Conservation (phyloP, 1,140 invertebrate genomes). For the Choristoneura fumiferana region DNA sequence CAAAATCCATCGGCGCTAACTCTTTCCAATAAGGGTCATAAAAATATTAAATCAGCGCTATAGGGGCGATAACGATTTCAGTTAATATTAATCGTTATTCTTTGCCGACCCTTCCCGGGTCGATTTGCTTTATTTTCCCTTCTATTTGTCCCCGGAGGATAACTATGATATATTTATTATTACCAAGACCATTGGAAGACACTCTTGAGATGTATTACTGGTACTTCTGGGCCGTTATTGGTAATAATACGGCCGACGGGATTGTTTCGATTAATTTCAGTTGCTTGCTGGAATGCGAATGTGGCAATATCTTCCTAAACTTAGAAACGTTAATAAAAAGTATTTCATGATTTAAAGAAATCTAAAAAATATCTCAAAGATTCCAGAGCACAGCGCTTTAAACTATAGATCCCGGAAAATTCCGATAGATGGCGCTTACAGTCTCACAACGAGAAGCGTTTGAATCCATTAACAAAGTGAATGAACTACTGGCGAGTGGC, state of each 20-base stretch:
- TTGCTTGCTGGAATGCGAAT: neutral
- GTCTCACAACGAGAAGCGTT: neutral
- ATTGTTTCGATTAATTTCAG: constrained; percentile 10
- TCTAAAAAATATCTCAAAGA: no score
- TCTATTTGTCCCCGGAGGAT: constrained; percentile 66
- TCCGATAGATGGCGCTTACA: constrained; percentile 3
- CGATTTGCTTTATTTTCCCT: constrained; percentile 72
- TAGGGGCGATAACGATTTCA: constrained; percentile 70
- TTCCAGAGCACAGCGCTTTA: no score
- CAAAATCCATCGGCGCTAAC: constrained; percentile 40
- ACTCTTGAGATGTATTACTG: constrained; percentile 66
- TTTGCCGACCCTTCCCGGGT: constrained; percentile 65
- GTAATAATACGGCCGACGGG: constrained; percentile 25
- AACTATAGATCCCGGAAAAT: neutral
- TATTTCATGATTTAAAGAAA: no score
- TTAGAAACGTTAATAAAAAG: no score
- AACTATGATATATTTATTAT: constrained; percentile 77
- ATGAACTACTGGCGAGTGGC: neutral
- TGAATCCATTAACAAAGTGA: neutral
- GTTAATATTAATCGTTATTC: constrained; percentile 78
- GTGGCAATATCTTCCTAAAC: neutral
- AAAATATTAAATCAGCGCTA: constrained; percentile 68
- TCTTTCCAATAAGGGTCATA: constrained; percentile 55
- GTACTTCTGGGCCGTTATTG: constrained; percentile 34
- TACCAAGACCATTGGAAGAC: constrained; percentile 59